Base-by-base conservation (phyloP, 2,113 vertebrate species). In the Eleginops maclovinus region DNA sequence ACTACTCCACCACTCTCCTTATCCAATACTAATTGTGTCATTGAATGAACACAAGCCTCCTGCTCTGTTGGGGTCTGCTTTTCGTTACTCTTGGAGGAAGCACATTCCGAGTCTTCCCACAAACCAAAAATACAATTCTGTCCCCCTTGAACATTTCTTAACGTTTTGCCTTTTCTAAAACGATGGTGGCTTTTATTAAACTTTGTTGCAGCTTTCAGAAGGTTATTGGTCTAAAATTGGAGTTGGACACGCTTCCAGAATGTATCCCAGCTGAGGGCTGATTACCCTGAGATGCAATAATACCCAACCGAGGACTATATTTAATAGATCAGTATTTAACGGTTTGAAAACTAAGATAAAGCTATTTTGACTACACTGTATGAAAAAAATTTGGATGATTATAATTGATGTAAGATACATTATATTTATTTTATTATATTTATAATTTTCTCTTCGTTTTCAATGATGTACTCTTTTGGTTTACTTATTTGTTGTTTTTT, bases 11-110 rank as follows among this genome's bases (percentile, higher is more conserved):
- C 41, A 22, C 81, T 64, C 66, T 62, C 59, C 72, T 86, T 83
- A 89, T 83, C 86, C 61, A 3, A 36, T 49, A 84, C 87, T 86
- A 87, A 91, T 87, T 75, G 86, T 61, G 70, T 73, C 76, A 82
- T 24, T 72, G 75, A 61, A 70, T 24, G 49, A 83, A 82, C 65
- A 71, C 60, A 58, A 59, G 2, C 49, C 43, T n/a, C 28, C 53
- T 79, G 75, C 70, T 75, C 56, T 70, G 61, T 44, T n/a, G 58
- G 16, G 43, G 61, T 91, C 85, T 91, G 89, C 43, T 83, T 73
- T 88, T 64, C 58, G 77, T 90, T 77, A 70, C 77, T 4, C 62
- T 54, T 43, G 28, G 44, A 60, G 50, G 51, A 63, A 41, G 74
- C 55, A 40, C 46, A 81, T 87, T 89, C 73, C 28, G 40, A 19